These are phyloP conservation scores for Panurus biarmicus DNA, from an alignment of 2,113 vertebrate species.

Conservation along the genomic window DNA sequence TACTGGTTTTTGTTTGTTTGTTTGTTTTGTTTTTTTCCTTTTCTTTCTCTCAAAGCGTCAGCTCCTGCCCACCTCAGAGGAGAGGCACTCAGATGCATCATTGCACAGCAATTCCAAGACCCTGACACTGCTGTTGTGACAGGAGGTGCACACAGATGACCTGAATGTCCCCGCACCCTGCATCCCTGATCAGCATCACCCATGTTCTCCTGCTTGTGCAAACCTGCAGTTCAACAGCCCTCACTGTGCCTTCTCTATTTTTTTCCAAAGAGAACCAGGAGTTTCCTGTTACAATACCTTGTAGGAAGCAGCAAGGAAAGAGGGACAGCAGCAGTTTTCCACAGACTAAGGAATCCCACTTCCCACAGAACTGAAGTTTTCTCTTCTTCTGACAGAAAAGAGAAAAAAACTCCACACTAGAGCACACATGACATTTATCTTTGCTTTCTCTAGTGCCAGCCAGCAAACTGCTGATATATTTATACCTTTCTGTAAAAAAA, in stretches of 20 bases:
- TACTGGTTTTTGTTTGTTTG: too few relatives aligned
- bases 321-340: not conserved
- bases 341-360: not conserved
- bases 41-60: not conserved
- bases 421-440: not conserved
- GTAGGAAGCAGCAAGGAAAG: not conserved
- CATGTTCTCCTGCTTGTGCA: not conserved
- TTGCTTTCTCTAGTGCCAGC: not conserved
- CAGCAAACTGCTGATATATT: not conserved
- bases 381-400: not conserved
- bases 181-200: not conserved
- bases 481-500: not conserved
- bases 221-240: not conserved
- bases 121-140: not conserved
- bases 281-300: not conserved
- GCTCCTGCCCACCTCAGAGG: not conserved
- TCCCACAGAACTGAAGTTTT: not conserved
- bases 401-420: not conserved
- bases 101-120: fast-evolving
- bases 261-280: not conserved
- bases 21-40: not conserved
- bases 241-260: not conserved
- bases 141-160: not conserved
- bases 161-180: not conserved
- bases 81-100: not conserved